A percentile compares a stretch with the other conserved stretches of the same genome.
Conservation (phyloP, 2,888 invertebrate genomes). For the Phrixothrix hirtus region DNA sequence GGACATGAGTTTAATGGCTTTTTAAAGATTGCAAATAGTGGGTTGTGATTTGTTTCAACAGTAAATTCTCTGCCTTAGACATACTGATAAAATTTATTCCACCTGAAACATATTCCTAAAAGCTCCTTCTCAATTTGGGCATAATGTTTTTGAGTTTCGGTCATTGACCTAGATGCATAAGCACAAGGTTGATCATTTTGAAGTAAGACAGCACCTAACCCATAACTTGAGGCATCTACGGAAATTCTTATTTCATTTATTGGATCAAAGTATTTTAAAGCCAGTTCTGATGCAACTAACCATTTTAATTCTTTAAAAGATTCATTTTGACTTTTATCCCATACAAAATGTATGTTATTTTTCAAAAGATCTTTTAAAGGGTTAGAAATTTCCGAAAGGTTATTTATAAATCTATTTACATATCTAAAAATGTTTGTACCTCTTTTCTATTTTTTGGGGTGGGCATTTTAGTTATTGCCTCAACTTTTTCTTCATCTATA, state of each 20-base stretch:
- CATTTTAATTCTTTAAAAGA: constrained; percentile 10
- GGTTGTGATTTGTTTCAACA: constrained; percentile 31
- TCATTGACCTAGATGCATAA: constrained; percentile 41
- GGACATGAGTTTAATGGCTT: constrained; percentile 6
- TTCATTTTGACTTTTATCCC: constrained; percentile 3
- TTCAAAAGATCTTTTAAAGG: constrained; percentile 13
- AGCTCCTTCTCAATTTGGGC: constrained; percentile 44
- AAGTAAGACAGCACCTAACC: constrained; percentile 42
- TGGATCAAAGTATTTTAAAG: constrained; percentile 8
- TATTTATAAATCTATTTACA: constrained; percentile 32
- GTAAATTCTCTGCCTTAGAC: constrained; percentile 37
- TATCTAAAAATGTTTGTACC: constrained; percentile 41
- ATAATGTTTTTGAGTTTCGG: constrained; percentile 37
- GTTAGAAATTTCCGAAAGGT: constrained; percentile 26
- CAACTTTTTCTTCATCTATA: too few species aligned
- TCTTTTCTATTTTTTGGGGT: constrained; percentile 38
- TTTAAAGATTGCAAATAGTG: constrained; percentile 14
- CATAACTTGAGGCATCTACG: constrained; percentile 14
- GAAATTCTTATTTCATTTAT: constrained; percentile 10
- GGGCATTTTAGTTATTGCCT: too few species aligned
- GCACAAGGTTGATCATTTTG: constrained; percentile 45
- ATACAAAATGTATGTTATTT: too few species aligned
- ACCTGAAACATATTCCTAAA: constrained; percentile 43
- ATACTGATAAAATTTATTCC: constrained; percentile 44
- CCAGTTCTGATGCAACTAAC: constrained; percentile 2